phyloP scores from a whole-genome alignment of 1,140 invertebrate species.

The Drosophila biarmipes region DNA sequence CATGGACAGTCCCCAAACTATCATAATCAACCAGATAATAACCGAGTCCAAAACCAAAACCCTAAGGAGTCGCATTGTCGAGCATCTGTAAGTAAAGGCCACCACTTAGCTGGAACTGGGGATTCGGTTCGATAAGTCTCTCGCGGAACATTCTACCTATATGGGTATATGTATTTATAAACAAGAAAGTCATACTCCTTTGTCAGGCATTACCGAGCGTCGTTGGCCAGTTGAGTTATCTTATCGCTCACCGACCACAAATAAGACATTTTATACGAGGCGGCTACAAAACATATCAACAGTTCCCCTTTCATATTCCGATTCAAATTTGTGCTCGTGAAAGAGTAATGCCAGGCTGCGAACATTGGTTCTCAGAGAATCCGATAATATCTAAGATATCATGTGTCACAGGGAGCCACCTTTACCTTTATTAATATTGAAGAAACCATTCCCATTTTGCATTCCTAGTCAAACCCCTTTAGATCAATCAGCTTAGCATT shows the following conservation, averaged over 20 bases:
- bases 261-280: slow-evolving; percentile 30
- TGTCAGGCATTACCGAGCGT: slow-evolving; percentile 37
- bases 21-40: slow-evolving; percentile 33
- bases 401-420: no score
- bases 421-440: background rate
- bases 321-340: background rate
- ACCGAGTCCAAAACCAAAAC: slow-evolving; percentile 21
- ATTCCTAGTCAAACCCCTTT: background rate
- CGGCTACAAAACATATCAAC: slow-evolving; percentile 9
- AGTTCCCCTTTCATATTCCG: background rate
- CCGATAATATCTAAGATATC: no score
- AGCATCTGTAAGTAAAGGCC: slow-evolving; percentile 35
- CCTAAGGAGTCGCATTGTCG: slow-evolving; percentile 20
- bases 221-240: slow-evolving; percentile 37
- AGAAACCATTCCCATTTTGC: background rate
- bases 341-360: background rate
- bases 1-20: slow-evolving; percentile 38
- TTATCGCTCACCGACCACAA: slow-evolving; percentile 39
- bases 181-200: slow-evolving; percentile 36
- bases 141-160: background rate
- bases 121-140: slow-evolving; percentile 4
- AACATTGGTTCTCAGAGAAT: background rate
- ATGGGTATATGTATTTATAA: slow-evolving; percentile 10
- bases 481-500: background rate
- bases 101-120: slow-evolving; percentile 19